These are phyloP conservation scores for Hermaeophaga mercurialis DNA, from an alignment of 2,888 invertebrate species.

Conservation along the genomic window DNA sequence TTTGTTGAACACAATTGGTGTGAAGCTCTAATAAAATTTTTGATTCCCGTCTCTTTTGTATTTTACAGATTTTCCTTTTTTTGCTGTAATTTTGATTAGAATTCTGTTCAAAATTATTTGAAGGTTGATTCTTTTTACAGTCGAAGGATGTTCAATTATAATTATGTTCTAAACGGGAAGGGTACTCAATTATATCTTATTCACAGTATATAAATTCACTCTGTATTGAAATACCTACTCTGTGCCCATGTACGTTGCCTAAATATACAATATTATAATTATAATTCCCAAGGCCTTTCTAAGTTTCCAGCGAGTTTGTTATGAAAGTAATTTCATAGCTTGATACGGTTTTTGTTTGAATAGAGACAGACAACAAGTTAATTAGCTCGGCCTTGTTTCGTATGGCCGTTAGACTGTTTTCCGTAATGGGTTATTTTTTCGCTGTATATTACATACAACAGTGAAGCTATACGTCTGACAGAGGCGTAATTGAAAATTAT, in stretches of 20 bases:
- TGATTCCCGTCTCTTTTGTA: too few relatives aligned
- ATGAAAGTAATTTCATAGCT: constrained; percentile 49
- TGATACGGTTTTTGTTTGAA: constrained; percentile 50
- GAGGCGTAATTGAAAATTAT: constrained; percentile 6
- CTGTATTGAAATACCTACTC: too few relatives aligned
- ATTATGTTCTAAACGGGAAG: too few relatives aligned
- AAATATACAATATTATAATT: constrained; percentile 29
- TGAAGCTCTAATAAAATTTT: too few relatives aligned
- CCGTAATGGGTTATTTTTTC: constrained; percentile 12
- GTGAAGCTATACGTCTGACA: not conserved
- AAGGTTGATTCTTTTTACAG: too few relatives aligned
- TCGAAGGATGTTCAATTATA: too few relatives aligned
- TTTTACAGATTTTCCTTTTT: too few relatives aligned
- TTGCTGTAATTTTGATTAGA: too few relatives aligned
- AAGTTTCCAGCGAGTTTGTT: constrained; percentile 34
- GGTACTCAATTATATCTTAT: too few relatives aligned
- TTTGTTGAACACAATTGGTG: too few relatives aligned
- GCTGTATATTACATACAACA: constrained; percentile 5
- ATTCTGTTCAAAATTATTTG: too few relatives aligned
- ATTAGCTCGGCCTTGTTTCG: constrained; percentile 50
- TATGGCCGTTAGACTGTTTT: constrained; percentile 20
- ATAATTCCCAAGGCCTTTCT: constrained; percentile 28
- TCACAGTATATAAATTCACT: too few relatives aligned
- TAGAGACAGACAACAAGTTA: constrained; percentile 49
- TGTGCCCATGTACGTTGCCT: not conserved